phyloP scores from a whole-genome alignment of 1,140 invertebrate genomes.

The Megathymus violae region DNA sequence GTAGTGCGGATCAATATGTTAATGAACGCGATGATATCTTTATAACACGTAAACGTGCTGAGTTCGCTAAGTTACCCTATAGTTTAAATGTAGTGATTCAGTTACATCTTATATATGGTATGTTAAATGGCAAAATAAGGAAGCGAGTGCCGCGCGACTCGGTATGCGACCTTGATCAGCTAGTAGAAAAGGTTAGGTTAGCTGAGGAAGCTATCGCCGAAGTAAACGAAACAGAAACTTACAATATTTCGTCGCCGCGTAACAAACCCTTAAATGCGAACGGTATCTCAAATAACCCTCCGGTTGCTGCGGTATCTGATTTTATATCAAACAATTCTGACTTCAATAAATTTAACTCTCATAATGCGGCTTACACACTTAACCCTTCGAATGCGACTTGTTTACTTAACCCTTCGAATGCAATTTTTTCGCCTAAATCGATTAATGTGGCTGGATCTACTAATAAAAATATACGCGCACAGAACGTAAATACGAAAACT shows the following conservation, averaged over 20 bases:
- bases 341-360: background rate
- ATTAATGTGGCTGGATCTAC: background rate
- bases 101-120: constrained; percentile 12
- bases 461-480: background rate
- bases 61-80: constrained; percentile 7
- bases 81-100: constrained; percentile 7
- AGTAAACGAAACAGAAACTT: background rate
- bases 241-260: background rate
- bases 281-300: background rate
- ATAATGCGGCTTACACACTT: constrained; percentile 2
- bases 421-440: constrained; percentile 13
- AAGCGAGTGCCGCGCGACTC: constrained; percentile 15
- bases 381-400: constrained; percentile 5
- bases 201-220: constrained; percentile 9
- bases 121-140: constrained; percentile 12
- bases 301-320: background rate
- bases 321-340: background rate
- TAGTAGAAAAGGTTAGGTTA: constrained; percentile 6
- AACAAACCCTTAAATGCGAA: background rate
- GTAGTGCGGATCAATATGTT: background rate
- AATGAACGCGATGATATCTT: constrained; percentile 11
- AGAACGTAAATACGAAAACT: background rate
- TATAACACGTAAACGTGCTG: constrained; percentile 9
- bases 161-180: constrained; percentile 6
- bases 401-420: background rate